Conservation (phyloP, 1,140 invertebrate species). For the Pachyrhynchus sulphureomaculatus region DNA sequence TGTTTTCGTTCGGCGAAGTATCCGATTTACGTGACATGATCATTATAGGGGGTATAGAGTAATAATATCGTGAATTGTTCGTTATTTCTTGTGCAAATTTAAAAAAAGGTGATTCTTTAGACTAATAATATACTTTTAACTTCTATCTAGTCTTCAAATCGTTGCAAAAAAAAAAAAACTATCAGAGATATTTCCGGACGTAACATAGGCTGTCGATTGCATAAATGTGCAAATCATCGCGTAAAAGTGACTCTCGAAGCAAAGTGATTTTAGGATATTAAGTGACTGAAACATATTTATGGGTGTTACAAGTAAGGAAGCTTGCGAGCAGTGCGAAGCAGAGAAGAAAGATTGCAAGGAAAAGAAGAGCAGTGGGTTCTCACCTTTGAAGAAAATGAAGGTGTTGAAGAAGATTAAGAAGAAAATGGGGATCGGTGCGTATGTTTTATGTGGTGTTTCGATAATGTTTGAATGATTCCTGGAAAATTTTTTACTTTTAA, state of each 20-base stretch:
- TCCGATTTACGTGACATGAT: neutral
- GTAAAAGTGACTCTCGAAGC: neutral
- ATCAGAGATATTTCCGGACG: no score
- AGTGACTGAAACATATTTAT: constrained; percentile 20
- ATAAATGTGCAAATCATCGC: neutral
- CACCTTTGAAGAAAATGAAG: constrained; percentile 55
- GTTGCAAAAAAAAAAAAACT: no score
- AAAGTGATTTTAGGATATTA: neutral
- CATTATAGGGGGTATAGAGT: no score
- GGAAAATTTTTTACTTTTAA: no score
- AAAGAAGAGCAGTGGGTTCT: constrained; percentile 25
- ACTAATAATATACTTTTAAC: no score
- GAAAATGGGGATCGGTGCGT: constrained; percentile 54
- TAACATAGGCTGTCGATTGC: no score
- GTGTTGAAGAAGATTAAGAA: constrained; percentile 57
- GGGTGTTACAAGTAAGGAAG: constrained; percentile 19
- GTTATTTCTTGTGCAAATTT: no score
- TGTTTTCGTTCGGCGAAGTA: neutral
- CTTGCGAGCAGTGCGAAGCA: constrained; percentile 26
- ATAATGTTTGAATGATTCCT: no score
- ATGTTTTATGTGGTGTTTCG: neutral
- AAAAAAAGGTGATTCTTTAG: no score
- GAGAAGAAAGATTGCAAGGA: constrained; percentile 15
- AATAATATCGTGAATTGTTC: no score
- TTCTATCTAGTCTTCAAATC: no score